Conservation (phyloP, 2,113 vertebrate genomes). For the Corythoichthys intestinalis region DNA sequence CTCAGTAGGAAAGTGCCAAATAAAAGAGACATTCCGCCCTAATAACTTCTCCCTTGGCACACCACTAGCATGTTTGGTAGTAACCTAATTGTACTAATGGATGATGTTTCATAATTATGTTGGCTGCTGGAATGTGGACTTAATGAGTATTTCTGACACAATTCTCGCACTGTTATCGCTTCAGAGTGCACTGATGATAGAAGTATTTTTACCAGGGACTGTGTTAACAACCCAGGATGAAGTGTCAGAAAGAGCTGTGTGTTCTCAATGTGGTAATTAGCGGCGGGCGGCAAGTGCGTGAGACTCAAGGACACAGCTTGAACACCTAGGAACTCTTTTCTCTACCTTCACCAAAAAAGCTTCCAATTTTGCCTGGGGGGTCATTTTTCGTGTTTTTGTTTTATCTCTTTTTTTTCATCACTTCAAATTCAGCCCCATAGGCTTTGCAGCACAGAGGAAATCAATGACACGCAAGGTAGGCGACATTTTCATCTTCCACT, state of each 20-base stretch:
- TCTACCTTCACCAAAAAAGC: slow-evolving; percentile 16
- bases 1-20: neutral
- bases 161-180: neutral
- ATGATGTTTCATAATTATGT: neutral
- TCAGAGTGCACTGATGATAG: neutral
- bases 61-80: neutral
- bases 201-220: slow-evolving; percentile 27
- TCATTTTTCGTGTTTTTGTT: slow-evolving; percentile 8
- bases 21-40: neutral
- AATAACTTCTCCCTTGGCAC: neutral
- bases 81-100: neutral
- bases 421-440: slow-evolving; percentile 24
- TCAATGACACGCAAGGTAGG: slow-evolving; percentile 31
- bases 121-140: neutral
- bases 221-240: slow-evolving; percentile 28
- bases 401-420: slow-evolving; percentile 43
- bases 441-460: slow-evolving; percentile 37
- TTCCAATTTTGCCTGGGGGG: neutral
- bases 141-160: neutral
- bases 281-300: slow-evolving; percentile 41
- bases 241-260: slow-evolving; percentile 38
- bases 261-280: slow-evolving; percentile 56
- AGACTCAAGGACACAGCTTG: slow-evolving; percentile 58
- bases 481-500: slow-evolving; percentile 36
- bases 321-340: slow-evolving; percentile 7